Base-by-base conservation (phyloP, 2,797 vertebrate genomes). In the Chromis chromis region DNA sequence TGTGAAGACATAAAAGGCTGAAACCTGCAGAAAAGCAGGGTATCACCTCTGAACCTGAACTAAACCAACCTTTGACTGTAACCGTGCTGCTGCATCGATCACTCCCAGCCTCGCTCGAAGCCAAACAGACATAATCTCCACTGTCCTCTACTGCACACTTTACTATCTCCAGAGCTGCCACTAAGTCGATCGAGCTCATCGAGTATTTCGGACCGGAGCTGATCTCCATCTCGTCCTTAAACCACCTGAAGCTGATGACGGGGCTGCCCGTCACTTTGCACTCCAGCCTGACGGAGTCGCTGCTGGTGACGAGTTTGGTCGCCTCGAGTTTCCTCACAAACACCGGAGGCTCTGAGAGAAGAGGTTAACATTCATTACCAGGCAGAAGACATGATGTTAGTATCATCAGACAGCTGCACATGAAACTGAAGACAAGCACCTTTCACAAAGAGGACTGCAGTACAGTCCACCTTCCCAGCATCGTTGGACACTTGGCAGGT, bases 21-120 rank as follows among this genome's bases (percentile, higher is more conserved):
- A 31, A 31, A 31, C 28, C n/a, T 9, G 33, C 33, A 9, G 33
- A 33, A 33, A 33, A 33, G 33, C 33, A 33, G 33, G 10, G 7
- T 33, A 33, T 33, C 33, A 8, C 33, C 24, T 10, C 3, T 12
- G n/a, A 40, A 48, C 8, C 1, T 17, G 36, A 60, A 68, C 16
- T 50, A 58, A 90, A 97, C 97, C 86, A 89, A 99, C 98, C 98
- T 99, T 99, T 99, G 82, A 99, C 91, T 79, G 96, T 96, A 25
- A 99, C 79, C 66, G 96, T 79, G 64, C 96, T 95, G 91, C 95
- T 94, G 90, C 96, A 98, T 79, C 93, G 96, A 76, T 99, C 97
- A 84, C 92, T 96, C 58, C 98, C 98, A 64, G 97, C 98, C 55
- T 99, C 96, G 10, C 97, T 99, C 88, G 95, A 96, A 14, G 96